These are phyloP conservation scores for Eretmocerus hayati DNA, from an alignment of 2,888 invertebrate genomes.

Conservation along the genomic window DNA sequence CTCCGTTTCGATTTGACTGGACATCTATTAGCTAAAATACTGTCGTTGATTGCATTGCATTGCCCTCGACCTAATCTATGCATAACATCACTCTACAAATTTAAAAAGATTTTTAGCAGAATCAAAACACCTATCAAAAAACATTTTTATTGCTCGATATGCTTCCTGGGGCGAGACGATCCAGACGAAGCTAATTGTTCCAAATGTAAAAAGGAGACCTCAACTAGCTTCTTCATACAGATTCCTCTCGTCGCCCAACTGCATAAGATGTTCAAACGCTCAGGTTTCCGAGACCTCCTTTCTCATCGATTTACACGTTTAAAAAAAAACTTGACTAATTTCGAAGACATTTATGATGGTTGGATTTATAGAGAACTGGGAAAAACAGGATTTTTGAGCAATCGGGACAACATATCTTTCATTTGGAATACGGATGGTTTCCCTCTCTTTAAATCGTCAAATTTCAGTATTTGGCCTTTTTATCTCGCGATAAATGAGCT, in stretches of 20 bases:
- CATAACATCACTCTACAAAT: constrained; percentile 1
- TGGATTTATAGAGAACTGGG: not conserved
- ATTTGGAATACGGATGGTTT: constrained; percentile 21
- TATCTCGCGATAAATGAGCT: constrained; percentile 18
- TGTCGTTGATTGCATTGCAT: not conserved
- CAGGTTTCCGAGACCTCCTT: not conserved
- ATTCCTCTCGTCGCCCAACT: constrained; percentile 3
- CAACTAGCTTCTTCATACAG: not conserved
- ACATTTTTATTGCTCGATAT: constrained; percentile 4
- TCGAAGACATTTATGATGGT: constrained; percentile 4
- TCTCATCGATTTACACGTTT: not conserved
- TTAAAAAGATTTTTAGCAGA: not conserved
- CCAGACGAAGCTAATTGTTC: not conserved
- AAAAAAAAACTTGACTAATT: not conserved
- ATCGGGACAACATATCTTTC: constrained; percentile 17
- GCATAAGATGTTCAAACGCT: not conserved
- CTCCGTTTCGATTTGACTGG: not conserved
- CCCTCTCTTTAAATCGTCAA: constrained; percentile 19
- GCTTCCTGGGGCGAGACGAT: not conserved
- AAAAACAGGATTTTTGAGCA: constrained; percentile 1
- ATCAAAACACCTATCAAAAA: not conserved
- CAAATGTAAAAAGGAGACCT: constrained; percentile 1
- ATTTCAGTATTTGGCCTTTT: constrained; percentile 19
- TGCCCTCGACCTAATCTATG: constrained; percentile 2
- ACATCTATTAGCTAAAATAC: not conserved